Base-by-base conservation (phyloP, 2,113 vertebrate genomes). In the Cyprinodon tularosa region DNA sequence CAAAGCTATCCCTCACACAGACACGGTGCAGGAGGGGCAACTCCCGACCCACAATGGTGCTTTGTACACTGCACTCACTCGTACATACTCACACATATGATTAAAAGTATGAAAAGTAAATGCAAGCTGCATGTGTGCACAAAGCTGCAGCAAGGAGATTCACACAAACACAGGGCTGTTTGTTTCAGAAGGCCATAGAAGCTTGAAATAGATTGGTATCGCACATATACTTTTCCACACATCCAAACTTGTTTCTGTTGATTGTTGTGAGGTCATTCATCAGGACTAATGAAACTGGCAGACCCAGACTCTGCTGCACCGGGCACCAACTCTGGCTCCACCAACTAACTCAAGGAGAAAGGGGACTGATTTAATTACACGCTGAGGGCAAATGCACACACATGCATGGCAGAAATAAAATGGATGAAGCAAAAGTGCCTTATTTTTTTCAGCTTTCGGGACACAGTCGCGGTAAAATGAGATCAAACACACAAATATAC, bases 281-380 rank as follows among this genome's bases (percentile, higher is more conserved):
- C 90, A 91, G 89, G 84, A 75, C 92, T 92, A 92, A 93, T 92
- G 89, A 91, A 92, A 90, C 91, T 90, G 90, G 89, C 89, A 91
- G 88, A 88, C 74, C 83, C 80, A 71, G 84, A 90, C 86, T 87
- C 84, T 45, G 86, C 89, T 89, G 90, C 87, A 80, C 88, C 81
- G 90, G 89, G 86, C 86, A 86, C 86, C 85, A 80, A 86, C 83
- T 44, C 88, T 91, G 89, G 89, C 87, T 88, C 89, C 84, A 47
- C 76, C 20, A 86, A 85, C 90, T 84, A 89, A 92, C 88, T 88
- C 88, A 82, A 92, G 90, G 86, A 90, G 88, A 90, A 93, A 90
- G 85, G 50, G 62, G 81, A 81, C 87, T 90, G 84, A 90, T 91
- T 90, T 91, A 90, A 91, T 91, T 87, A 92, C 81, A 81, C 74